Base-by-base conservation (phyloP, 2,888 invertebrate genomes). In the Helicoverpa assulta region DNA sequence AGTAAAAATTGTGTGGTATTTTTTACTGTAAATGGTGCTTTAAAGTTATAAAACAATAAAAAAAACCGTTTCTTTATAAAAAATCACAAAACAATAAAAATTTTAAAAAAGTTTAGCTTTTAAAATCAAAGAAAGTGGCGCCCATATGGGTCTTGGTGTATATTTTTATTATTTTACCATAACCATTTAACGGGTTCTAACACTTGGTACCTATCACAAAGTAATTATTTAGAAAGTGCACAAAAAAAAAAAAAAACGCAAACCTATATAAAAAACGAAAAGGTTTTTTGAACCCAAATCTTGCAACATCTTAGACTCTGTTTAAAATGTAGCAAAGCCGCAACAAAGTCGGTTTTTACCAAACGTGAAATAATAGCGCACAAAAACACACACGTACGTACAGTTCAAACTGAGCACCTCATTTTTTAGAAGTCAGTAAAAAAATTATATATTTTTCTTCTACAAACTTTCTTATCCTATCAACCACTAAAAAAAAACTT, bases 401-500 rank as follows among this genome's bases (percentile, higher is more conserved):
- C 21, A 21, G 1, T 1, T 21, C 21, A 21, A 21, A 21, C 21
- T 21, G 21, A 21, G 21, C 21, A 21, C 21, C 21, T 21, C 21
- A 1, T 21, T 21, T 21, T 21, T 21, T 21, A 21, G 21, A 21
- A 21, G 21, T 21, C 21, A 21, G 21, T 21, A 2, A 21, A 21
- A 21, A 21, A 21, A 21, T 14, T 40, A 40, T 33, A 33, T 10
- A 8, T 33, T 33, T 33, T 33, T 10, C 10, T 29, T 2, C 33
- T 33, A 33, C 33, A 33, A 33, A 33, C 8, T 10, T 8, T 14
- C 33, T 51, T 76, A 78, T 76, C 77, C 47, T 7, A 37, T n/a
- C n/a, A n/a, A 52, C 3, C 43, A 56, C 29, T 67, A 73, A 77
- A 80, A 75, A 76, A 79, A n/a, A 56, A 47, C 54, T 65, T 37